Evolutionary conservation across 2,888 invertebrate species (phyloP), one percentile per base, ranked within the genome.

Genomic region (Machimus rusticus): DNA sequence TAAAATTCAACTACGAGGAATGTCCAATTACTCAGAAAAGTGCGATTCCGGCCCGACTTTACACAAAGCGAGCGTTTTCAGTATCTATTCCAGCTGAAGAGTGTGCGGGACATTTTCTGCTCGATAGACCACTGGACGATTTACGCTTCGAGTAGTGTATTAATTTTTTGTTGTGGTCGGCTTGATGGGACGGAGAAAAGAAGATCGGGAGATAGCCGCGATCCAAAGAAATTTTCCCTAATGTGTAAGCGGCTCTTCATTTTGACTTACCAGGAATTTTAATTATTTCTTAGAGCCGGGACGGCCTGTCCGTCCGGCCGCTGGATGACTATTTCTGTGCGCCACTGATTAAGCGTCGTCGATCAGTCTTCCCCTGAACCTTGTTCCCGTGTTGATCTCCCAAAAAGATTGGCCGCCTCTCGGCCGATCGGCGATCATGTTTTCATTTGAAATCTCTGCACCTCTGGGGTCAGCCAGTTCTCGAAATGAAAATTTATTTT

Each of bases 401-500:
- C 39, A 31, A 74, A 46, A 74, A 74, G 85, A 85, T 85, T 85
- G 85, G 85, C 46, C 14, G 31, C n/a, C 57, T 74, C 55, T 46
- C 19, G 46, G 51, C 12, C 85, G 85, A 57, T 82, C 57, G 57
- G n/a, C 14, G 82, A 82, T 82, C 55, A 23, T 82, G 55, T 82
- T 57, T 85, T 85, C 85, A 46, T 85, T 43, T n/a, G 43, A 66
- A 74, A 85, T 85, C 74, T 85, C 85, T 85, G 74, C 87, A 87
- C 85, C 88, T 87, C 87, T 88, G 43, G 86, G 81, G 81, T 88
- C 86, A 86, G 74, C 31, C 74, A 87, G 86, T 39, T 87, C 81
- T 76, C 79, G 74, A 76, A 74, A 86, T 81, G 84, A 86, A 87
- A 87, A 88, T 88, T 87, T 86, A 88, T 86, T 86, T 86, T 86